These are phyloP conservation scores for Aphelenchoides besseyi DNA, from an alignment of 1,140 invertebrate species.

Conservation along the genomic window DNA sequence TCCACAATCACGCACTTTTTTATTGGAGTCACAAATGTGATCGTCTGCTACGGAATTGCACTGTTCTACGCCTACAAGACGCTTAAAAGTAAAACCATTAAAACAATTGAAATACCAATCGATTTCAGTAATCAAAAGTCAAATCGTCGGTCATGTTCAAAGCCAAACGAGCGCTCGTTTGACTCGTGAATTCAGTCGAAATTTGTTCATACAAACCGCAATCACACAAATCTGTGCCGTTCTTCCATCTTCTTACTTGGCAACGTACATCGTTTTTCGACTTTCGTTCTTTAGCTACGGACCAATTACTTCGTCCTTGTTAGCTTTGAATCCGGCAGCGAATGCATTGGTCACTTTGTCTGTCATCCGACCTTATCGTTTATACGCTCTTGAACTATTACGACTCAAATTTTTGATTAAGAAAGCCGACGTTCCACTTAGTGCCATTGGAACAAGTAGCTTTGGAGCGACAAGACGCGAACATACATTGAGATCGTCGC, in stretches of 20 bases:
- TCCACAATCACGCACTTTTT: neutral
- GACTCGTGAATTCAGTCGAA: neutral
- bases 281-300: neutral
- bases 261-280: neutral
- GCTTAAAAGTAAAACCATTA: too few relatives aligned
- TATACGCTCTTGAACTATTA: neutral
- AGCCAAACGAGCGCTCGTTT: neutral
- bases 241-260: neutral
- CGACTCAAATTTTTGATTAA: neutral
- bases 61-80: conserved; percentile 9
- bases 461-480: too few relatives aligned
- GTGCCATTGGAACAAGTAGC: too few relatives aligned
- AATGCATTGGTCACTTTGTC: neutral
- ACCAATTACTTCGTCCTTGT: neutral
- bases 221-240: conserved; percentile 4
- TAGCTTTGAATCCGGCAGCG: conserved; percentile 1
- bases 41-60: conserved; percentile 7
- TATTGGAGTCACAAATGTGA: neutral
- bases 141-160: neutral
- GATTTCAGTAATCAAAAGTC: neutral
- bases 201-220: conserved; percentile 6
- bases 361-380: neutral
- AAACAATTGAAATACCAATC: too few relatives aligned
- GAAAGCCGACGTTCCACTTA: too few relatives aligned
- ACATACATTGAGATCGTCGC: too few relatives aligned